Evolutionary conservation across 2,113 vertebrate species (phyloP).

Genomic region (Romanogobio albipinnatus): DNA sequence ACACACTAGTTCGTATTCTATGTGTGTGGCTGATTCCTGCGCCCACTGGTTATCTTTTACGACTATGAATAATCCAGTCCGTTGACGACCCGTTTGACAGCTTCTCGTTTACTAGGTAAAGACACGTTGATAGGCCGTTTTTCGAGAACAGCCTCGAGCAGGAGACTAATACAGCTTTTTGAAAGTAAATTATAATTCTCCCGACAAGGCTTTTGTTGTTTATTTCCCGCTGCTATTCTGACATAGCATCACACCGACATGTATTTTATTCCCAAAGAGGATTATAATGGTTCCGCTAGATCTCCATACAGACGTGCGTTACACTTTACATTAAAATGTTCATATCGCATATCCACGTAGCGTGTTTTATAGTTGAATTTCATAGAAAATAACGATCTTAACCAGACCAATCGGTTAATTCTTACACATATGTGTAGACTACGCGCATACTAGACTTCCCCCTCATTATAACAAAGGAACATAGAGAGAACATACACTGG

Average conservation of each 20-base stretch:
- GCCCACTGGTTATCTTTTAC: conserved; percentile 25
- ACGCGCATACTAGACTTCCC: background rate
- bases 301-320: background rate
- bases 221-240: background rate
- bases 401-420: background rate
- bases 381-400: conserved; percentile 32
- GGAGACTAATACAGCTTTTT: background rate
- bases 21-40: conserved; percentile 2
- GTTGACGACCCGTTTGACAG: conserved; percentile 47
- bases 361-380: background rate
- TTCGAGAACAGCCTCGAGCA: conserved; percentile 1
- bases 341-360: background rate
- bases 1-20: background rate
- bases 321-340: conserved; percentile 8
- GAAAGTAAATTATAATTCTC: conserved; percentile 19
- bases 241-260: conserved; percentile 23
- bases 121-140: conserved; percentile 39
- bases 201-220: background rate
- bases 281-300: background rate
- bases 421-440: conserved; percentile 27
- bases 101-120: conserved; percentile 36
- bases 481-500: conserved; percentile 34
- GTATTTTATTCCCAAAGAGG: conserved; percentile 27
- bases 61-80: conserved; percentile 43
- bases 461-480: conserved; percentile 46